phyloP scores from a whole-genome alignment of 2,113 vertebrate genomes.

The Manacus vitellinus region DNA sequence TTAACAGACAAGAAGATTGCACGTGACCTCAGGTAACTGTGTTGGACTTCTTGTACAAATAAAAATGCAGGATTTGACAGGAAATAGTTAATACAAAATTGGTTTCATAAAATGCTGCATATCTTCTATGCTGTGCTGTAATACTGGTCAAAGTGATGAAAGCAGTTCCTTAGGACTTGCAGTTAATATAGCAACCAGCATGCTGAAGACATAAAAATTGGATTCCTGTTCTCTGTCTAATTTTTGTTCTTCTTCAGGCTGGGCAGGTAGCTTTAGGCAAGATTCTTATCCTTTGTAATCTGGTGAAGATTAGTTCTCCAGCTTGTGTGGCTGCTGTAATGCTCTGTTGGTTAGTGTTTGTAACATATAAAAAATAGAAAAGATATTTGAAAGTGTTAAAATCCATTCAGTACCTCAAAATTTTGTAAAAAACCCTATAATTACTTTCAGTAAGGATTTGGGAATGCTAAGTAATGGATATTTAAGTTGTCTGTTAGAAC shows the following conservation, averaged over 20 bases:
- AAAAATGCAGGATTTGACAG: not conserved
- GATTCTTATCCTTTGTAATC: not conserved
- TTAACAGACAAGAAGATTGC: conserved; percentile 75
- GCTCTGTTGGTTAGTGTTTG: not conserved
- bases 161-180: not conserved
- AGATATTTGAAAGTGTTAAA: not conserved
- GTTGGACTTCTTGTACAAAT: not conserved
- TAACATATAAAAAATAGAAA: not conserved
- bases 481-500: not conserved
- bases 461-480: not conserved
- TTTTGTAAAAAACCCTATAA: not conserved
- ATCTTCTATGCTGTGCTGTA: not conserved
- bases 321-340: not conserved
- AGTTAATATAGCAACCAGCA: not conserved
- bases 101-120: accelerated
- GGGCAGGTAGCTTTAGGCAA: not conserved
- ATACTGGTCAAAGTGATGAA: not conserved
- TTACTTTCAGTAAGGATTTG: not conserved
- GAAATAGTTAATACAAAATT: not conserved
- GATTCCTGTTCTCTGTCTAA: not conserved
- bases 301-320: not conserved
- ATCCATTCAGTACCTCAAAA: not conserved
- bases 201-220: not conserved
- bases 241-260: not conserved
- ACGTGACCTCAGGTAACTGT: conserved; percentile 79